Conservation (phyloP, 2,113 vertebrate genomes). For the Dasyprocta punctata region DNA sequence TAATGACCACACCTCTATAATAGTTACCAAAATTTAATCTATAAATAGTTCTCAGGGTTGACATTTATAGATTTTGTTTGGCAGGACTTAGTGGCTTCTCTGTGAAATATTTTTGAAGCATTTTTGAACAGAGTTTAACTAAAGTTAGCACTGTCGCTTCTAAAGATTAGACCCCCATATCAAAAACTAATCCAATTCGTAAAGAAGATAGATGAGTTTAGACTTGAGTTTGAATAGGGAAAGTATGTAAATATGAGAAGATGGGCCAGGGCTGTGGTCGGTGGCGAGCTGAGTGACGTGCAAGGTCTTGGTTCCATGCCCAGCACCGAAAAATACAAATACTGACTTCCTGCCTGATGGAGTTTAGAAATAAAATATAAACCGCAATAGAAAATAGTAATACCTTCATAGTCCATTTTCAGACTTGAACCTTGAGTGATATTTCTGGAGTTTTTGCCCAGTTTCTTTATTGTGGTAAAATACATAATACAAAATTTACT, state of each 20-base stretch:
- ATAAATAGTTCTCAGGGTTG: not conserved
- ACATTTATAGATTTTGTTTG: conserved; percentile 5
- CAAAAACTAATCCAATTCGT: conserved; percentile 14
- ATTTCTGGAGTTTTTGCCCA: not conserved
- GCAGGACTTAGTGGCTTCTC: not conserved
- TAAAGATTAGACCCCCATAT: not conserved
- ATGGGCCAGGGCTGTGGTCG: not conserved
- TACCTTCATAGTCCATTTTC: not conserved
- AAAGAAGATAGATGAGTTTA: conserved; percentile 32
- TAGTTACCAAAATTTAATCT: not conserved
- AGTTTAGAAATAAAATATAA: conserved; percentile 45
- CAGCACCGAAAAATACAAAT: not conserved
- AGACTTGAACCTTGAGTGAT: not conserved
- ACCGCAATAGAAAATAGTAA: not conserved
- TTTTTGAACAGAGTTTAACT: not conserved
- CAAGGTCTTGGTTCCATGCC: not conserved
- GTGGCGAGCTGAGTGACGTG: not conserved
- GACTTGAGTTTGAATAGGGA: not conserved
- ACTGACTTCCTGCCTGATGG: not conserved
- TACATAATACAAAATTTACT: not conserved
- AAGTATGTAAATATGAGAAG: not conserved
- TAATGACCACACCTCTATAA: not conserved
- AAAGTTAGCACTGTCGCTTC: not conserved
- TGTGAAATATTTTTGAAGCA: not conserved
- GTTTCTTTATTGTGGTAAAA: not conserved